Conservation (phyloP, 2,113 vertebrate genomes). For the Pica pica region DNA sequence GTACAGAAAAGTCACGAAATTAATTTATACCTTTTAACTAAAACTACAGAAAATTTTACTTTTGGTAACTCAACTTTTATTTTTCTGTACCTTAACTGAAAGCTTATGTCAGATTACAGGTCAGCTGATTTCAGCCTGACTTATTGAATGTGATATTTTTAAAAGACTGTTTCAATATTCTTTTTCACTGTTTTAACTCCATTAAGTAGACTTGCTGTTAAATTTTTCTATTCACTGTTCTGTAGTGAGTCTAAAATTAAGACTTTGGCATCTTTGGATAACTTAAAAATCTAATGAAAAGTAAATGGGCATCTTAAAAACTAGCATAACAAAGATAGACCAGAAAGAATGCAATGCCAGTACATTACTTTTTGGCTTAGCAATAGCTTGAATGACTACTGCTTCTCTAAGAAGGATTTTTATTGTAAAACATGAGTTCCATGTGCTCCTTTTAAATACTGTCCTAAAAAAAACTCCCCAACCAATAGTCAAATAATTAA, state of each 20-base stretch:
- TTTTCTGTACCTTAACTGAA: background rate
- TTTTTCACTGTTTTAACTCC: background rate
- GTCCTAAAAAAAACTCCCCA: background rate
- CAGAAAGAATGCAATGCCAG: background rate
- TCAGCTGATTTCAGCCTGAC: background rate
- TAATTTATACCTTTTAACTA: background rate
- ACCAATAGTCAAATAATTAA: background rate
- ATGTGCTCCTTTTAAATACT: background rate
- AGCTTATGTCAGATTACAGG: background rate
- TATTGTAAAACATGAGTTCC: background rate
- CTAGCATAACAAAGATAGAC: background rate
- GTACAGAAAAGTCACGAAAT: background rate
- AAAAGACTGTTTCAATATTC: background rate
- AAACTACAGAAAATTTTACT: background rate
- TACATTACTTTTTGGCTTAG: background rate
- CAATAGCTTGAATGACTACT: background rate
- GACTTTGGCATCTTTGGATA: background rate
- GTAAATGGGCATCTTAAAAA: background rate
- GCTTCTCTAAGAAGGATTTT: background rate
- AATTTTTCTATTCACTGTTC: background rate
- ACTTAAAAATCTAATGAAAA: background rate
- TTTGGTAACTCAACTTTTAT: background rate
- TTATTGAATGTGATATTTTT: background rate
- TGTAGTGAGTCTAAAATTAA: background rate
- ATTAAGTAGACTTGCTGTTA: background rate